Base-by-base conservation (phyloP, 1,140 invertebrate species). In the Danaus plexippus region DNA sequence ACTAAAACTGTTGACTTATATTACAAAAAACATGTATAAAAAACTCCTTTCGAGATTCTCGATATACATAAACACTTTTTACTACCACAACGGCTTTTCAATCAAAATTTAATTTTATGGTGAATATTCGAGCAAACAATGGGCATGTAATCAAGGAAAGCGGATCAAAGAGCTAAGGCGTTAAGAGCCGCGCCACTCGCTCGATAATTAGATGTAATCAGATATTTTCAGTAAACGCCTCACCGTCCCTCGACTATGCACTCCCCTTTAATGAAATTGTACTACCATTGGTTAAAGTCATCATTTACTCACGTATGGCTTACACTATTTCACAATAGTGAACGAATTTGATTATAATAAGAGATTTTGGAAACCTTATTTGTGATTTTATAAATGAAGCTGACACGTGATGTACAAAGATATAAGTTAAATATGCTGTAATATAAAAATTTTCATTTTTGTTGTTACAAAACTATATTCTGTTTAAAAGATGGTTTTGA, bases 191-290 rank as follows among this genome's bases (percentile, higher is more conserved):
- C 69, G 66, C 60, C 65, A 64, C 67, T 70, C 66, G 71, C 73
- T 77, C 79, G 72, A 81, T 87, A 86, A 85, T 86, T 83, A 84
- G 76, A 85, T 84, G 77, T 87, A 87, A 87, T 87, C 82, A 86
- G 85, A 87, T 87, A 86, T 85, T 85, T 85, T 85, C 79, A 76
- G 80, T 79, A 83, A 82, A 80, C 78, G 75, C 72, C 70, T 73
- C 66, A 59, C 48, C 55, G 57, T 54, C 69, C 63, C 71, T 69
- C 61, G 63, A 57, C 61, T 64, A 66, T 80, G 73, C 73, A 80
- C 78, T 82, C 79, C 75, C 80, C 69, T 76, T 69, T 82, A 85
- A 84, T 84, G 80, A 84, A 80, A 78, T 52, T 59, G 47, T 56
- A 57, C 60, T 80, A 81, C 73, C 41, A 75, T 43, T 22, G 43